A percentile compares a stretch with the other conserved stretches of the same genome.
Evolutionary conservation across 2,888 invertebrate genomes (phyloP).

Genomic region (Drosophila subquinaria): DNA sequence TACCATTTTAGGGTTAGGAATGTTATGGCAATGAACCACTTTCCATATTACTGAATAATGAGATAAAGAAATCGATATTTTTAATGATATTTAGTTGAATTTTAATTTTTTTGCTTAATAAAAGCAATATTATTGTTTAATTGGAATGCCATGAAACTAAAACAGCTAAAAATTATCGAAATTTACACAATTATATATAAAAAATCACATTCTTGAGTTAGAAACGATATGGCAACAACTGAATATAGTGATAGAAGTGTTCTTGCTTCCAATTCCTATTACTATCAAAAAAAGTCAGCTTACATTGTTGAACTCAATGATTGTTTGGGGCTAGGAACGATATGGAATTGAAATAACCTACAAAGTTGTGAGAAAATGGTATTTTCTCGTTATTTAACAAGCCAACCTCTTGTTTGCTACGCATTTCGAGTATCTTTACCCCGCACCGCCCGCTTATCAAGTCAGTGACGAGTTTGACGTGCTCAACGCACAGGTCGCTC

Average conservation of each 20-base stretch:
- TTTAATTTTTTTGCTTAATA: too few species aligned
- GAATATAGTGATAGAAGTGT: too few species aligned
- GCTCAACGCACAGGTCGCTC: constrained; percentile 46
- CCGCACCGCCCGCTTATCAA: constrained; percentile 6
- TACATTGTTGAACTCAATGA: not conserved
- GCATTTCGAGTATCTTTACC: constrained; percentile 1
- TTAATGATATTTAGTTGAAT: too few species aligned
- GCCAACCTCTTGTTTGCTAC: constrained; percentile 34
- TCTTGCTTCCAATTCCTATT: not conserved
- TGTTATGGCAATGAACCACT: not conserved
- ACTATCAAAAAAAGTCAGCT: not conserved
- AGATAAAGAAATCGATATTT: too few species aligned
- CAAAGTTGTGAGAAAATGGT: not conserved
- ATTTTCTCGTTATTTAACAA: constrained; percentile 6
- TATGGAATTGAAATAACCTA: constrained; percentile 5
- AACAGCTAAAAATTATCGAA: too few species aligned
- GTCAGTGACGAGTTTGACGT: constrained; percentile 62
- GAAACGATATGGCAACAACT: too few species aligned
- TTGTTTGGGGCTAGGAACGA: not conserved
- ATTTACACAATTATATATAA: too few species aligned
- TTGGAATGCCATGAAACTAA: too few species aligned
- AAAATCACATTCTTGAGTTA: not conserved
- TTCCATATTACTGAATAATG: not conserved
- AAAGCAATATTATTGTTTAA: too few species aligned
- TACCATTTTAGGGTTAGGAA: not conserved